A percentile compares a stretch with the other conserved stretches of the same genome.
Evolutionary conservation across 2,113 vertebrate genomes (phyloP).

Genomic region (Elaphurus davidianus): DNA sequence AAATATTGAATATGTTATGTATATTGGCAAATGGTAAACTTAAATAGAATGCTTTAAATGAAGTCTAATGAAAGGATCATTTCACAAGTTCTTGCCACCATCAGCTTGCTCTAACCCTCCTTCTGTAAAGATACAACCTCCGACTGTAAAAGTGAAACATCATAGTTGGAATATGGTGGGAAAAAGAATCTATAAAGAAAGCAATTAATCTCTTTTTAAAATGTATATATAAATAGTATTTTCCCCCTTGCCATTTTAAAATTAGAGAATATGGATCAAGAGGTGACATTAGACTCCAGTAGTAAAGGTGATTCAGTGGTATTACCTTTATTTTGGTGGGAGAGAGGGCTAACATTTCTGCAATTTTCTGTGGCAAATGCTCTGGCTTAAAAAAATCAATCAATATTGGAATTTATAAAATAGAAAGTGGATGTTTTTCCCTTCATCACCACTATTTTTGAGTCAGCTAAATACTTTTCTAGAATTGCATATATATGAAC

Average conservation of each 20-base stretch:
- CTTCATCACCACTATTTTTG: not conserved
- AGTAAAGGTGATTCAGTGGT: not conserved
- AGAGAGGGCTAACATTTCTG: not conserved
- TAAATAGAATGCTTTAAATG: not conserved
- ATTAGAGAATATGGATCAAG: not conserved
- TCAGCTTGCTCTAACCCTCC: not conserved
- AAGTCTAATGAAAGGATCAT: constrained; percentile 50
- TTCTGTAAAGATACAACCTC: not conserved
- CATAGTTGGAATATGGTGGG: not conserved
- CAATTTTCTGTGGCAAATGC: not conserved
- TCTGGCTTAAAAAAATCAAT: not conserved
- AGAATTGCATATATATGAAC: not conserved
- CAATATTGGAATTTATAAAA: not conserved
- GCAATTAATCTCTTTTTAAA: not conserved
- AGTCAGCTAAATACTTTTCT: not conserved
- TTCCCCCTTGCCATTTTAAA: not conserved
- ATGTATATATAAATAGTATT: not conserved
- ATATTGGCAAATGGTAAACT: constrained; percentile 45
- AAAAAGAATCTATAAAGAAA: not conserved
- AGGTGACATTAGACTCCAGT: not conserved
- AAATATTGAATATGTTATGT: constrained; percentile 21
- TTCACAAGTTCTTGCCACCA: constrained; percentile 13
- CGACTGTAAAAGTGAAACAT: constrained; percentile 9
- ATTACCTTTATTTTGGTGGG: not conserved
- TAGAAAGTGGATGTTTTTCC: not conserved